Conservation (phyloP, 2,113 vertebrate species). For the Ardeotis arabs region DNA sequence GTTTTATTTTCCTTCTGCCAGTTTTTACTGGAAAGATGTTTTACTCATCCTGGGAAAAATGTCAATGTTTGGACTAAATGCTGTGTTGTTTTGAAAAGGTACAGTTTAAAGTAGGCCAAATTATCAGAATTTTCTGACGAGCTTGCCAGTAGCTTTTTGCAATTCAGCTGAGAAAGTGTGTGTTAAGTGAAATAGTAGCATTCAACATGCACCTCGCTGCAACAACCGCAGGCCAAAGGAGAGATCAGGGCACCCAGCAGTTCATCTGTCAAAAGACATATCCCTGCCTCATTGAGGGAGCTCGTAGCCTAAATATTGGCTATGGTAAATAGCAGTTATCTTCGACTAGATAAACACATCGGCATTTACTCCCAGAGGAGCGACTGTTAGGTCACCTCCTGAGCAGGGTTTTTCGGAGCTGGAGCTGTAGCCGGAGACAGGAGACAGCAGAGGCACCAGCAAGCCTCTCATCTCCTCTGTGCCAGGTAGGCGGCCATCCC, state of each 20-base stretch:
- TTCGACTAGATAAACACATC: neutral
- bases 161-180: neutral
- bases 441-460: neutral
- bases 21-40: conserved; percentile 59
- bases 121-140: conserved; percentile 49
- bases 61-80: conserved; percentile 39
- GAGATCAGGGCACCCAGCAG: neutral
- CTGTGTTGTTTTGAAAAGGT: conserved; percentile 34
- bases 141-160: conserved; percentile 25
- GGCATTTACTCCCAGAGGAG: neutral
- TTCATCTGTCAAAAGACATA: neutral
- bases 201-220: neutral
- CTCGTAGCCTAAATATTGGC: neutral
- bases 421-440: neutral
- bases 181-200: neutral
- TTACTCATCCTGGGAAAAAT: conserved; percentile 60
- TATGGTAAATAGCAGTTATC: neutral
- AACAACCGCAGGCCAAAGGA: neutral
- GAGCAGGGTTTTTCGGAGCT: neutral
- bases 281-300: neutral
- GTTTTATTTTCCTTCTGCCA: conserved; percentile 51
- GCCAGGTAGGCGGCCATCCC: neutral
- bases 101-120: neutral
- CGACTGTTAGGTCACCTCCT: neutral
- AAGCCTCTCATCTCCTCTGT: neutral